phyloP scores from a whole-genome alignment of 2,888 invertebrate species.

The Philopedon plagiatum region DNA sequence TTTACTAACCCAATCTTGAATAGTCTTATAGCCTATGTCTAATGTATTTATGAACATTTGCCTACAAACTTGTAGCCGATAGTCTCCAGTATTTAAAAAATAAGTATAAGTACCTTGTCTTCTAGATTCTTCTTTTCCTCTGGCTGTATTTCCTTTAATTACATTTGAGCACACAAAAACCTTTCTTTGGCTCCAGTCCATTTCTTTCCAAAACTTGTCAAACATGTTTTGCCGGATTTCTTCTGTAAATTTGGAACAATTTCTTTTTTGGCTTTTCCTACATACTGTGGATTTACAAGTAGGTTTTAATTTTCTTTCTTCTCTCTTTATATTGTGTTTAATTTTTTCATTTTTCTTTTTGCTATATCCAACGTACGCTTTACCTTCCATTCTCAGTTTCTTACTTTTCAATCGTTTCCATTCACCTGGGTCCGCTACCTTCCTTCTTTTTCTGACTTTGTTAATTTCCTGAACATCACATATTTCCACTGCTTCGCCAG shows the following conservation, averaged over 20 bases:
- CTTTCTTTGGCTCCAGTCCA: not conserved
- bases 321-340: not conserved
- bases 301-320: not conserved
- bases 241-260: not conserved
- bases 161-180: not conserved
- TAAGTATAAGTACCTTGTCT: not conserved
- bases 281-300: not conserved
- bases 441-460: not conserved
- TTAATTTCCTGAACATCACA: too few species aligned
- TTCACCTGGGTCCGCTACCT: not conserved
- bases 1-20: slow-evolving; percentile 33
- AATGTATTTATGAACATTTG: not conserved
- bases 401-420: slow-evolving; percentile 17
- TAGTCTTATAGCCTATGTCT: slow-evolving; percentile 22
- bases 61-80: not conserved
- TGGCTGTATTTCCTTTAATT: too few species aligned
- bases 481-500: too few species aligned
- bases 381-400: slow-evolving; percentile 6
- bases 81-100: not conserved
- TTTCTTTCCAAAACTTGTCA: slow-evolving; percentile 7
- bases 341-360: slow-evolving; percentile 4
- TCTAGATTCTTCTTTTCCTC: not conserved
- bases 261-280: not conserved
- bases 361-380: slow-evolving; percentile 15
- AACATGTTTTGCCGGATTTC: not conserved